Evolutionary conservation across 2,113 vertebrate genomes (phyloP).

Genomic region (Microtus ochrogaster): DNA sequence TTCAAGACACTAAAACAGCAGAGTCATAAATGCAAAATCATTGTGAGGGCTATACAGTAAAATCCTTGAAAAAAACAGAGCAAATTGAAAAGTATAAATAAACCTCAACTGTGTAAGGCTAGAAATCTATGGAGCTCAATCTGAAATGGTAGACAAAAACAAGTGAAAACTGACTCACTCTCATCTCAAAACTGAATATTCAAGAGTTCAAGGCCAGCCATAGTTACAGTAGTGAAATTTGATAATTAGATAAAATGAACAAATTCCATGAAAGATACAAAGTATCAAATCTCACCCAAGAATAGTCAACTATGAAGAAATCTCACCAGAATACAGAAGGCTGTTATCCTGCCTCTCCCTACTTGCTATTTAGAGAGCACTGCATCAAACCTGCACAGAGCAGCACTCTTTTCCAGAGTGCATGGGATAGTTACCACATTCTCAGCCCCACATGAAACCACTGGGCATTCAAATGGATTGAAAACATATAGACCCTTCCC

Average conservation of each 20-base stretch:
- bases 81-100: background rate
- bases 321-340: background rate
- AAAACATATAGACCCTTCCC: background rate
- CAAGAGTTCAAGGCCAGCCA: background rate
- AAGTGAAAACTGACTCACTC: background rate
- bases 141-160: background rate
- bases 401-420: background rate
- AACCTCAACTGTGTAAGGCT: background rate
- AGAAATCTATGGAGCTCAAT: background rate
- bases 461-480: background rate
- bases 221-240: background rate
- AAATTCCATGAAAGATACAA: constrained; percentile 12
- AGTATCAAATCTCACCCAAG: background rate
- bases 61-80: background rate
- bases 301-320: background rate
- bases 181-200: background rate
- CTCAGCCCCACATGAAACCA: background rate
- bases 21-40: background rate
- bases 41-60: background rate
- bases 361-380: background rate
- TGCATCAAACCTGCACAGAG: background rate
- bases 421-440: background rate
- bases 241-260: background rate
- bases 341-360: background rate
- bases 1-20: background rate